A percentile compares a stretch with the other conserved stretches of the same genome.
These are phyloP conservation scores for Harpagoxenus sublaevis DNA, from an alignment of 2,888 invertebrate genomes.

Conservation along the genomic window DNA sequence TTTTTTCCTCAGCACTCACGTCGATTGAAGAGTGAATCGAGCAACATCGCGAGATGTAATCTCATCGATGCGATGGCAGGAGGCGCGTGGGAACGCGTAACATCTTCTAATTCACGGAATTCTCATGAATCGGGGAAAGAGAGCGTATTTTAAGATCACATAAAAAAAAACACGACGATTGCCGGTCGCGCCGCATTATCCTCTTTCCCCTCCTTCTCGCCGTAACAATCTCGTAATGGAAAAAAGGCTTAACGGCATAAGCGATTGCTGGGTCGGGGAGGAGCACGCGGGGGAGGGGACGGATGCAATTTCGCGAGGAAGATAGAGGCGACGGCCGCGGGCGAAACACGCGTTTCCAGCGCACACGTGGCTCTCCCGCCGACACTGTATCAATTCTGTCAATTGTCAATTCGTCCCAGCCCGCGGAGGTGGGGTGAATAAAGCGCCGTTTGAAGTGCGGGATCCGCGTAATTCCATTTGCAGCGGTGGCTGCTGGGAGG, in stretches of 20 bases:
- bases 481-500: conserved; percentile 60
- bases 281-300: background rate
- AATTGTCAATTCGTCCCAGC: conserved; percentile 84
- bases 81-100: conserved; percentile 19
- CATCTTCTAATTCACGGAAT: conserved; percentile 33
- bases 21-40: conserved; percentile 65
- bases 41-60: conserved; percentile 56
- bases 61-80: conserved; percentile 16
- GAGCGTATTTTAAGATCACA: conserved; percentile 33
- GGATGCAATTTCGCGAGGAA: conserved; percentile 52
- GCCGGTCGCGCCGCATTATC: conserved; percentile 34
- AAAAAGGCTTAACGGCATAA: conserved; percentile 54
- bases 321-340: conserved; percentile 66
- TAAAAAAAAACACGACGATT: conserved; percentile 37
- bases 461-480: conserved; percentile 81
- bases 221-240: conserved; percentile 58
- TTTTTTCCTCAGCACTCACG: conserved; percentile 67
- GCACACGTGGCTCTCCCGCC: conserved; percentile 71
- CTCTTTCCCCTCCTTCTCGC: background rate
- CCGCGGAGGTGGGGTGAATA: conserved; percentile 72
- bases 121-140: conserved; percentile 36
- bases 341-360: conserved; percentile 71
- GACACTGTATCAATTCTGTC: conserved; percentile 84
- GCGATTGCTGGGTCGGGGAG: conserved; percentile 5
- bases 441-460: conserved; percentile 84